phyloP scores from a whole-genome alignment of 1,140 invertebrate species.

The Melanaphis sacchari region DNA sequence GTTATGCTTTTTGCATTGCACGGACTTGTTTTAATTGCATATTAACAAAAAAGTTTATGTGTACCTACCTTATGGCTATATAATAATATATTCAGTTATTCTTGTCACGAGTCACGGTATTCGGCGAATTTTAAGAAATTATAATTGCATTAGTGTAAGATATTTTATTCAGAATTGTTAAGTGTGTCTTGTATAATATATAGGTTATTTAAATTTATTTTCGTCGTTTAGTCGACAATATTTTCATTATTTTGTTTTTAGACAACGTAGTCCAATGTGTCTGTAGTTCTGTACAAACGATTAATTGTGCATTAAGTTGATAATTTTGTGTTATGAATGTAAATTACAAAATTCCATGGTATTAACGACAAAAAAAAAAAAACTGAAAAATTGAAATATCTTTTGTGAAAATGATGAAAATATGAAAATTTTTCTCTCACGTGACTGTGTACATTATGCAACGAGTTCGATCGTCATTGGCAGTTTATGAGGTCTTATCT shows the following conservation, averaged over 20 bases:
- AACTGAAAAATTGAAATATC: neutral
- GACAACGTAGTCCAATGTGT: neutral
- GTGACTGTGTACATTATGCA: neutral
- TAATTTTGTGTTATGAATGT: neutral
- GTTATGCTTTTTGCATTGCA: neutral
- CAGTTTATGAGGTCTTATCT: neutral
- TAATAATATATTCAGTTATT: neutral
- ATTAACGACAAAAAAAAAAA: neutral
- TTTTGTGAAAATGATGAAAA: neutral
- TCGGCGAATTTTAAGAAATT: neutral
- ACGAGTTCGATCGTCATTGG: neutral
- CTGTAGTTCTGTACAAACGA: neutral
- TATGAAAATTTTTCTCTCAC: neutral
- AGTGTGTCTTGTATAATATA: neutral
- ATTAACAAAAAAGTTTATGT: neutral
- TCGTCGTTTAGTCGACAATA: neutral
- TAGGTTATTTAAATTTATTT: slow-evolving; percentile 5
- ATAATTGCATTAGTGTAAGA: neutral
- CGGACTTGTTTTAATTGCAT: neutral
- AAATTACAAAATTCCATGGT: neutral
- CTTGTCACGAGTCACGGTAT: neutral
- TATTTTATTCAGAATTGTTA: neutral
- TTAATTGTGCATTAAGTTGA: neutral
- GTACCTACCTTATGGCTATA: neutral
- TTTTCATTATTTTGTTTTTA: neutral